These are phyloP conservation scores for Rhagonycha lutea DNA, from an alignment of 2,888 invertebrate genomes.

Conservation along the genomic window DNA sequence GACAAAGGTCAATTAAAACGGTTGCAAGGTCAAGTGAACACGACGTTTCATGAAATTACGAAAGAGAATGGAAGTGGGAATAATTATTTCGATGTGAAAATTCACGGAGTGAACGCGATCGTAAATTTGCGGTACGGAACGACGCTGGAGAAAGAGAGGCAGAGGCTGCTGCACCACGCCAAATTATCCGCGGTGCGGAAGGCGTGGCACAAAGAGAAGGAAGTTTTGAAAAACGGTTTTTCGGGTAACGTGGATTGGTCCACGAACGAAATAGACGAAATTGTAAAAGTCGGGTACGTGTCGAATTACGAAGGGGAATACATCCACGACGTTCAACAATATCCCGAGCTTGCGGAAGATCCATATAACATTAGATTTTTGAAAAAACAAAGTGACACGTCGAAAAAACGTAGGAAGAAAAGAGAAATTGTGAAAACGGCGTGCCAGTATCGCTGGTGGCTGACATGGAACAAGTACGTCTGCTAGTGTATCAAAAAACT, in stretches of 20 bases:
- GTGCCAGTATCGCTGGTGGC: conserved; percentile 49
- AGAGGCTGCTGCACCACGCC: conserved; percentile 88
- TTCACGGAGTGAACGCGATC: conserved; percentile 87
- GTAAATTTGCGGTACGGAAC: conserved; percentile 95
- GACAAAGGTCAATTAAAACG: conserved; percentile 88
- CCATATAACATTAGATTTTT: conserved; percentile 91
- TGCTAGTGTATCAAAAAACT: conserved; percentile 27
- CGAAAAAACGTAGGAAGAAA: conserved; percentile 75
- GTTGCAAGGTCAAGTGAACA: conserved; percentile 87
- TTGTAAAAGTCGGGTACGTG: conserved; percentile 81
- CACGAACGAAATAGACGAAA: conserved; percentile 85
- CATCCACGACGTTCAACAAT: conserved; percentile 85
- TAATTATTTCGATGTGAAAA: conserved; percentile 84
- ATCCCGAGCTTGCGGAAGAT: conserved; percentile 94
- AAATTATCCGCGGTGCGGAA: conserved; percentile 84
- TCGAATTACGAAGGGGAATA: conserved; percentile 89
- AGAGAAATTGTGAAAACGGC: conserved; percentile 55
- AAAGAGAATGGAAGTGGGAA: conserved; percentile 73
- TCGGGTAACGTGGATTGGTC: conserved; percentile 85
- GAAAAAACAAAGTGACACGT: conserved; percentile 75
- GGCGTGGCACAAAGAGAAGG: conserved; percentile 92
- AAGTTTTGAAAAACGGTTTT: conserved; percentile 77
- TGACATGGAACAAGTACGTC: conserved; percentile 48
- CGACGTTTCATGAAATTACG: conserved; percentile 83
- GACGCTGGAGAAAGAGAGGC: conserved; percentile 85